These are phyloP conservation scores for Lipotes vexillifer DNA, from an alignment of 2,113 vertebrate species.

Conservation along the genomic window DNA sequence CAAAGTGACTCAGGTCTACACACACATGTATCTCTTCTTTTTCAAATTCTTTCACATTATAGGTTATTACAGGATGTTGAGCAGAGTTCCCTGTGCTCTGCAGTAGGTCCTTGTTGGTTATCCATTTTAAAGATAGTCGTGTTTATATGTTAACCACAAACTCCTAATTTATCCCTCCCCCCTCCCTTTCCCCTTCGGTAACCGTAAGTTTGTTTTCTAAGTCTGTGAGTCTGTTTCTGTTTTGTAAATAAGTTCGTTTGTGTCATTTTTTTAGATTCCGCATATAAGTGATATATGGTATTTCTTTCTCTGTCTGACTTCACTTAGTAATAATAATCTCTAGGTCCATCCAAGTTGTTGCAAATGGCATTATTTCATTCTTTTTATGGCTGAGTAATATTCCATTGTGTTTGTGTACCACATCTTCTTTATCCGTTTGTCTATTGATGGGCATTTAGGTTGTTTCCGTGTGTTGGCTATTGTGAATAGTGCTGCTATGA, in stretches of 20 bases:
- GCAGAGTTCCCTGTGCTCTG: not conserved
- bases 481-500: fast-evolving
- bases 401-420: fast-evolving
- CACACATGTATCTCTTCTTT: too few species aligned
- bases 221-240: not conserved
- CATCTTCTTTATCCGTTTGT: fast-evolving
- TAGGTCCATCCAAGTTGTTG: not conserved
- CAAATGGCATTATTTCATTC: not conserved
- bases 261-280: too few species aligned
- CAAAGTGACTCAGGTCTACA: not conserved
- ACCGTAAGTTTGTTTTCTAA: not conserved
- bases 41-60: too few species aligned
- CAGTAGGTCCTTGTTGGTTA: not conserved
- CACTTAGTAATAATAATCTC: not conserved
- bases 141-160: not conserved
- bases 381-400: not conserved
- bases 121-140: fast-evolving
- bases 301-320: not conserved
- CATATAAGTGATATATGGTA: not conserved
- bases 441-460: fast-evolving
- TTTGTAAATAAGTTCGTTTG: not conserved
- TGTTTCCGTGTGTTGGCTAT: fast-evolving
- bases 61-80: not conserved
- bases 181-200: too few species aligned
- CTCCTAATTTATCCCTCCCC: not conserved